Conservation (phyloP, 2,113 vertebrate species). For the Mormoops blainvillei region DNA sequence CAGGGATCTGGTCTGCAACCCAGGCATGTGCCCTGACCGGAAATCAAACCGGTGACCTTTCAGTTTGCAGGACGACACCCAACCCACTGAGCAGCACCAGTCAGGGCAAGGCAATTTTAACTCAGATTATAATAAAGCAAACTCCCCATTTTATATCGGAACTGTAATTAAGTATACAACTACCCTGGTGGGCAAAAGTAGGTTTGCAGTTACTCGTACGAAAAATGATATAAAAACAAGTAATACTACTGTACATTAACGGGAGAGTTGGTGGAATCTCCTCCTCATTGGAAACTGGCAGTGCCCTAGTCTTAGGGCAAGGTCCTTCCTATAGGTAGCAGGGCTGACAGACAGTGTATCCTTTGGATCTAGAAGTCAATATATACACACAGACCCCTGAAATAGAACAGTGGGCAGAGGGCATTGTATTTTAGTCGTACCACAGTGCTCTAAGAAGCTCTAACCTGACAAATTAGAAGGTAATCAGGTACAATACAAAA, state of each 20-base stretch:
- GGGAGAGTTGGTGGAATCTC: background rate
- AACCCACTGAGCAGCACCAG: too few species aligned
- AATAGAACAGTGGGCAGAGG: background rate
- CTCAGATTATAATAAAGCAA: background rate
- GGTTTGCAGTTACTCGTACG: background rate
- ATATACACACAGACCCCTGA: background rate
- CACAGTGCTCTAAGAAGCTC: background rate
- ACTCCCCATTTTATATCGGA: background rate
- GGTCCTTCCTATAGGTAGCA: background rate
- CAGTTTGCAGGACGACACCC: too few species aligned
- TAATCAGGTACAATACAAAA: background rate
- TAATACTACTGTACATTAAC: background rate
- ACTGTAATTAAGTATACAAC: background rate
- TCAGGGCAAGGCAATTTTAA: background rate
- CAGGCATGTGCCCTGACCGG: too few species aligned
- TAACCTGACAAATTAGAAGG: background rate
- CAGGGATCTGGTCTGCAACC: too few species aligned
- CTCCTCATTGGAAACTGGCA: background rate
- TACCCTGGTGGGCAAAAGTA: background rate
- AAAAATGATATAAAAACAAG: too few species aligned
- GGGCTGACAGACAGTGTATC: background rate
- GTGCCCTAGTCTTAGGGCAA: background rate
- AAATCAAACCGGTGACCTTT: too few species aligned
- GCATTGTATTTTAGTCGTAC: background rate
- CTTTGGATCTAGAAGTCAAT: background rate